Evolutionary conservation across 2,113 vertebrate species (phyloP), one percentile per base, ranked within the genome.

Genomic region (Otus sunia): DNA sequence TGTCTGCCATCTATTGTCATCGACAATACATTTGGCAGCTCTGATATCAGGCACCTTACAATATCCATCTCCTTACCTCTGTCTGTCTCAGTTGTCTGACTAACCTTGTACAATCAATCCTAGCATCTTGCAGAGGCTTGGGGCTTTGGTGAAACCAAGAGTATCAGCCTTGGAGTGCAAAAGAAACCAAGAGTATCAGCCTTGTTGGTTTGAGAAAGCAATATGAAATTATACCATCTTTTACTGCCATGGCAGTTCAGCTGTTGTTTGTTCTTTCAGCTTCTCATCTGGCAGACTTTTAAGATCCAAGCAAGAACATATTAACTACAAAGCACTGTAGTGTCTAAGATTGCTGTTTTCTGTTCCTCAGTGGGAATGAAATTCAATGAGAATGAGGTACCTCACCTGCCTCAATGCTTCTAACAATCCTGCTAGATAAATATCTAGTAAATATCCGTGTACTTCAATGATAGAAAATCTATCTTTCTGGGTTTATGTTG

Each of bases 1-100:
- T 82, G 66, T 90, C 81, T 93, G 59, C 15, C 77, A 53, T 84
- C 37, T 85, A 45, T 96, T 95, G 96, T 93, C 47, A 71, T 68
- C 12, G 3, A 72, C 77, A 76, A 62, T 78, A 58, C 58, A 64
- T 63, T 49, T 90, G 43, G 43, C 71, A 93, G 58, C 36, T 93
- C 45, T 78, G 34, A 47, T 73, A 23, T 91, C 79, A 66, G 72
- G 76, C 64, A 91, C 64, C 73, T 96, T 60, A 74, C 43, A 63
- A 7, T 41, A 74, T 78, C 86, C 56, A 78, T 62, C 43, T 59
- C 64, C 47, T 41, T 41, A 47, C 41, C 23, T 91, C 58, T 68
- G 32, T 71, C 68, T 74, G 63, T 53, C 37, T 74, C 41, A 60
- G 55, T 86, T 82, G 49, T 73, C 82, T 88, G 79, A 86, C 59